Base-by-base conservation (phyloP, 2,888 invertebrate genomes). In the Barypeithes pellucidus region DNA sequence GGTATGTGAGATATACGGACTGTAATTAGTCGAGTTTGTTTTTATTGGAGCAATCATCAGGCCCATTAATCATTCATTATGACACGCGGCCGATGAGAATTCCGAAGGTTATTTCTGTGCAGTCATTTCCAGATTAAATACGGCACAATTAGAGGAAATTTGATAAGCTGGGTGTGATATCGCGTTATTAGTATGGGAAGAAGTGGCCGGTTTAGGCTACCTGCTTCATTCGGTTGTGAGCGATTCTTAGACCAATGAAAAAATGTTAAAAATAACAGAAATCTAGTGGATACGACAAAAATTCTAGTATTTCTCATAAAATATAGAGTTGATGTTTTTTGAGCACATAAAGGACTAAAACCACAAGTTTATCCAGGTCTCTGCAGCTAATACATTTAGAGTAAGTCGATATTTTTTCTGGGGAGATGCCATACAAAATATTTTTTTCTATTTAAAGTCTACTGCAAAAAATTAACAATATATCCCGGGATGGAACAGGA, bases 121-220 rank as follows among this genome's bases (percentile, higher is more conserved):
- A 66, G 71, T 71, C 71, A 71, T 71, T 71, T 71, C 59, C 71
- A 59, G 65, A 65, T 71, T 66, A 66, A 65, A 63, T 65, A 59
- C 47, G 45, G 54, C 54, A 57, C 54, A 57, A 57, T 57, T 57
- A 57, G 54, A 57, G 54, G 75, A 75, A 75, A 75, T 75, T 75
- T 73, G 75, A 75, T 75, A 69, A 73, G 14, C 33, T 73, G 75
- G 70, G 70, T 73, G 73, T 73, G 75, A 75, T 75, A 75, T 50
- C 69, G 12, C 54, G 33, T 57, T 24, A 52, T 57, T 57, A 57
- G 54, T 57, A 33, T 57, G 54, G 57, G 52, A 65, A 33, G n/a
- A 65, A 39, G 33, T 36, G 29, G 50, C 20, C 36, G 2, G 52
- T 50, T 36, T 50, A 12, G 14, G n/a, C n/a, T 57, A 33, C 36